phyloP scores from a whole-genome alignment of 2,113 vertebrate genomes.

The Epinephelus fuscoguttatus region DNA sequence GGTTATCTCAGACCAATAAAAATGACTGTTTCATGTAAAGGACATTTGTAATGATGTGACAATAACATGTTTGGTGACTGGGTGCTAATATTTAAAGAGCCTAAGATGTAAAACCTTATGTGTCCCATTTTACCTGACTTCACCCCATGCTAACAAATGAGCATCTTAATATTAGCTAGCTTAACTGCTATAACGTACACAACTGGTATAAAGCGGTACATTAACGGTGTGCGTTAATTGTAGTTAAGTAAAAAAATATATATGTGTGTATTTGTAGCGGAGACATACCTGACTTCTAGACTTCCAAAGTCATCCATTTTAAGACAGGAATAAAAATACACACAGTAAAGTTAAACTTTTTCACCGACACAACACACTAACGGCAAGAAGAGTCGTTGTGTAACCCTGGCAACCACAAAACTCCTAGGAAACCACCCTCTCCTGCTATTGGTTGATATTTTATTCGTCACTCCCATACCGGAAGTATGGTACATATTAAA shows the following conservation, averaged over 20 bases:
- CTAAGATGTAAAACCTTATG: no score
- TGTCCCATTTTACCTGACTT: no score
- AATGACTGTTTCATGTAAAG: no score
- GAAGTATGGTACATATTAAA: neutral
- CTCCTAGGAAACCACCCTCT: neutral
- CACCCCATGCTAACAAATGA: no score
- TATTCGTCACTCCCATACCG: constrained; percentile 13
- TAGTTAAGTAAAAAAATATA: no score
- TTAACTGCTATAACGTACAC: no score
- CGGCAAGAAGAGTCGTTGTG: neutral
- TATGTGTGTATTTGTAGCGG: neutral
- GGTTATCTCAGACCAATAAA: no score
- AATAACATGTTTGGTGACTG: no score
- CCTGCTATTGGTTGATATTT: constrained; percentile 33
- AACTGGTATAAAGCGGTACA: no score
- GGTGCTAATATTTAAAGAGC: no score
- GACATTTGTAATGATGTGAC: no score
- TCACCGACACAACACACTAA: neutral
- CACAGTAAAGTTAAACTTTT: neutral
- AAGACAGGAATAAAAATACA: neutral
- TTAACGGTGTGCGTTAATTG: neutral
- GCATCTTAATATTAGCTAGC: no score
- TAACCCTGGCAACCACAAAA: constrained; percentile 59
- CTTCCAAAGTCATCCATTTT: constrained; percentile 71
- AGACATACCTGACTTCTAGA: constrained; percentile 79